Percentiles rank a stretch among this genome's conserved stretches.
Conservation (phyloP, 1,140 invertebrate genomes). For the Drosophila funebris region DNA sequence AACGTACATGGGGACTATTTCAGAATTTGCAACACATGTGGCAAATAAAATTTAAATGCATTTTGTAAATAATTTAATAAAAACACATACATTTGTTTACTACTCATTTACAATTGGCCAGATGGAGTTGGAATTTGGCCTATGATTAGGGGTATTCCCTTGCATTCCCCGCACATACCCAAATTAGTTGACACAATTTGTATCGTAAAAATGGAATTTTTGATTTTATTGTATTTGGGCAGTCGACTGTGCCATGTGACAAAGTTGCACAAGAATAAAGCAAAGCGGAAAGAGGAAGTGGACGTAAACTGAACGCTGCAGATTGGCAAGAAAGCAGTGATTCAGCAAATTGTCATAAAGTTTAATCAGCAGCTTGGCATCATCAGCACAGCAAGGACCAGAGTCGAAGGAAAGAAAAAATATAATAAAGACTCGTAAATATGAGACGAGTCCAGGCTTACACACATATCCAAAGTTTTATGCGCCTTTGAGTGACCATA, state of each 20-base stretch:
- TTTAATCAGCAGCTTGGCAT: constrained; percentile 80
- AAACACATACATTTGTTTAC: constrained; percentile 14
- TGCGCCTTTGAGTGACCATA: constrained; percentile 79
- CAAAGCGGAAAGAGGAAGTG: background rate
- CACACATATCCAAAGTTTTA: constrained; percentile 56
- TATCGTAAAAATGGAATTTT: constrained; percentile 65
- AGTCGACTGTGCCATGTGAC: constrained; percentile 26
- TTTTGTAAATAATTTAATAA: constrained; percentile 61
- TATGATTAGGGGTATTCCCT: constrained; percentile 53
- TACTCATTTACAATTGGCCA: constrained; percentile 6
- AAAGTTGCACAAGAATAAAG: background rate
- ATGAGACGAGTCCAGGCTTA: constrained; percentile 15
- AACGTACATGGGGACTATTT: constrained; percentile 28
- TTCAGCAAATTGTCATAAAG: constrained; percentile 81
- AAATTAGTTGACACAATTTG: constrained; percentile 61
- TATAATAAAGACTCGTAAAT: constrained; percentile 54
- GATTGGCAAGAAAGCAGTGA: constrained; percentile 51
- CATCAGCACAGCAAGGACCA: constrained; percentile 28
- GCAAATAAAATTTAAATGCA: constrained; percentile 77
- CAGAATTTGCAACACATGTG: constrained; percentile 56
- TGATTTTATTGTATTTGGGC: constrained; percentile 58
- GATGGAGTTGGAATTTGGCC: background rate
- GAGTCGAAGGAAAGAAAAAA: too few relatives aligned
- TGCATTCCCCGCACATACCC: constrained; percentile 16
- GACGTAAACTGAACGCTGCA: background rate